These are phyloP conservation scores for Colossoma macropomum DNA, from an alignment of 2,113 vertebrate genomes.

Conservation along the genomic window DNA sequence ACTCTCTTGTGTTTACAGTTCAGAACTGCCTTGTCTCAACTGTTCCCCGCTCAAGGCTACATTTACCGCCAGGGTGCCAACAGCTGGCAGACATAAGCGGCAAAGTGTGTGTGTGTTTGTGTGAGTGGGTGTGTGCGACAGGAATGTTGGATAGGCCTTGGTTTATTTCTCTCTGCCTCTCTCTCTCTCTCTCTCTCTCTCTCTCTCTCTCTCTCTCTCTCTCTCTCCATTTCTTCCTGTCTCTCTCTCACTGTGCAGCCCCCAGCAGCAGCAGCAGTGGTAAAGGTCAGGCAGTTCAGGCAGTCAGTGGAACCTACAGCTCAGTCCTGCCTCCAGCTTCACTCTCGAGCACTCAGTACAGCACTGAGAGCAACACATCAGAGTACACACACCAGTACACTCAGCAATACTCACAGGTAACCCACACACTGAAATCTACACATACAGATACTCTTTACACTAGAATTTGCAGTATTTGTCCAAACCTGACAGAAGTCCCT, in stretches of 20 bases:
- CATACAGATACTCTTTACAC: neutral
- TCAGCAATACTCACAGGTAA: conserved; percentile 80
- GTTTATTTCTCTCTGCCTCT: neutral
- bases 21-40: conserved; percentile 32
- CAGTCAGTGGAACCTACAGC: conserved; percentile 74
- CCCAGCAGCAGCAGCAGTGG: conserved; percentile 75
- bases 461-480: neutral
- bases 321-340: conserved; percentile 76
- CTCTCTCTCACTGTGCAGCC: conserved; percentile 59
- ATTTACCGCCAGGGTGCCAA: conserved; percentile 12
- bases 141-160: neutral
- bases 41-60: conserved; percentile 40
- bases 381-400: conserved; percentile 84
- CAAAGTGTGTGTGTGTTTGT: conserved; percentile 6
- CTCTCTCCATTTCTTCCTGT: no score
- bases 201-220: neutral
- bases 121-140: neutral
- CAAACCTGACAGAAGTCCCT: neutral
- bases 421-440: neutral
- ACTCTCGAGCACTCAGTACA: conserved; percentile 80
- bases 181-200: neutral
- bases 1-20: conserved; percentile 32
- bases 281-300: conserved; percentile 77
- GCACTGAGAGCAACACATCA: conserved; percentile 79
- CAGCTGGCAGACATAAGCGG: conserved; percentile 30